Conservation (phyloP, 2,797 vertebrate genomes). For the Lagocephalus sceleratus region DNA sequence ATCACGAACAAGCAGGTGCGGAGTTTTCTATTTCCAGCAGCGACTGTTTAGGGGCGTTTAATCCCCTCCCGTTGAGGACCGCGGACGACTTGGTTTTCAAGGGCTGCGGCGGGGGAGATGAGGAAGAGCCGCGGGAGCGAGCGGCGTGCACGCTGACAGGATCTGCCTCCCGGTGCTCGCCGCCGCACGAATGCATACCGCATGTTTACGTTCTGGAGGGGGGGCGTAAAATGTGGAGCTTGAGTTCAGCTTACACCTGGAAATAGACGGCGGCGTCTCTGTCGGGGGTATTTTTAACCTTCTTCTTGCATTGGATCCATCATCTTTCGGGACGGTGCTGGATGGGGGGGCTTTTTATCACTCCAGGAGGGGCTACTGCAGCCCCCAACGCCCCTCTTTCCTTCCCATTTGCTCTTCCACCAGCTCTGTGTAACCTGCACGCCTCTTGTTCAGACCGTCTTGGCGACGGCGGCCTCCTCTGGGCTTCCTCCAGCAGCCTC, state of each 20-base stretch:
- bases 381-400: neutral
- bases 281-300: no score
- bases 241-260: no score
- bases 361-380: no score
- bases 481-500: constrained; percentile 34
- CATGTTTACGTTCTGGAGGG: no score
- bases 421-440: neutral
- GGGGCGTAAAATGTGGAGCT: no score
- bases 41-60: constrained; percentile 3
- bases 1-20: constrained; percentile 1
- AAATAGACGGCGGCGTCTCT: no score
- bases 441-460: neutral
- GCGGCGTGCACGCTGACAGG: constrained; percentile 1
- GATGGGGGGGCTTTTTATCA: no score
- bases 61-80: constrained; percentile 6
- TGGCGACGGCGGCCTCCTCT: neutral
- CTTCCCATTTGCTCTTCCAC: constrained; percentile 1
- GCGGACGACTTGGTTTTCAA: constrained; percentile 1
- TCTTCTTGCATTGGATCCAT: no score
- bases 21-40: constrained; percentile 5
- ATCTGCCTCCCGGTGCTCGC: constrained; percentile 1
- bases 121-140: constrained; percentile 4
- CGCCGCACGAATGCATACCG: constrained; percentile 6
- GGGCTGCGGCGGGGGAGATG: neutral
- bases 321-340: no score